These are phyloP conservation scores for Nasonia longicornis DNA, from an alignment of 1,140 invertebrate species.

Conservation along the genomic window DNA sequence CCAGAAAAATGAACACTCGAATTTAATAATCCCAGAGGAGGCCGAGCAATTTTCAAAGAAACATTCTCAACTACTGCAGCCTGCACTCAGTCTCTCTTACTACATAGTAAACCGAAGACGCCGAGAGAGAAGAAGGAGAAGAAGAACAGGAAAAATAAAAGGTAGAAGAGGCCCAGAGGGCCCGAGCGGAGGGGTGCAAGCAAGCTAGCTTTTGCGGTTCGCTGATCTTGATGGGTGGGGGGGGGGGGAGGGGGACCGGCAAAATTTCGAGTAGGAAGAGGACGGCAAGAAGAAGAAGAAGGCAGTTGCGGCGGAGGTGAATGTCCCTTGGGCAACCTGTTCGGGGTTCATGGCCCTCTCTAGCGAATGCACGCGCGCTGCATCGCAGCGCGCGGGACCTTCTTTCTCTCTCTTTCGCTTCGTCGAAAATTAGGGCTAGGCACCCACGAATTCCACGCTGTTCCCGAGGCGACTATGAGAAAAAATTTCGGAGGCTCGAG, in stretches of 20 bases:
- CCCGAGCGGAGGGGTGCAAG: constrained; percentile 31
- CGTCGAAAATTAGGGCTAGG: constrained; percentile 21
- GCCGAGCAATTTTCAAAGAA: constrained; percentile 18
- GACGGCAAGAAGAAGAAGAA: constrained; percentile 46
- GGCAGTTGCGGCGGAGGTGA: constrained; percentile 62
- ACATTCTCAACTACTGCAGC: constrained; percentile 2
- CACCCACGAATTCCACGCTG: constrained; percentile 7
- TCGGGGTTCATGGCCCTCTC: constrained; percentile 70
- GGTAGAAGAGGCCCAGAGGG: constrained; percentile 43
- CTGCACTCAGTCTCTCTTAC: constrained; percentile 10
- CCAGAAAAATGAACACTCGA: background rate
- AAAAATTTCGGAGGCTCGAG: too few relatives aligned
- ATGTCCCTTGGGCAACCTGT: constrained; percentile 69
- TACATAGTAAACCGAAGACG: constrained; percentile 20
- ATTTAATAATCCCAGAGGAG: background rate
- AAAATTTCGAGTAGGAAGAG: constrained; percentile 50
- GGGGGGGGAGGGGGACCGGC: constrained; percentile 43
- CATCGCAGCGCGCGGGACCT: constrained; percentile 40
- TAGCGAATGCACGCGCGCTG: constrained; percentile 58
- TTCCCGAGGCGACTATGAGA: background rate
- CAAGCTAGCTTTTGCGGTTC: constrained; percentile 53
- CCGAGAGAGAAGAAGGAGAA: constrained; percentile 37
- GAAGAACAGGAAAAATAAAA: constrained; percentile 45
- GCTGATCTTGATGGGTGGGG: constrained; percentile 35
- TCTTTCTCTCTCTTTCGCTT: background rate